Evolutionary conservation across 2,888 invertebrate genomes (phyloP).

Genomic region (Parnassius smintheus): DNA sequence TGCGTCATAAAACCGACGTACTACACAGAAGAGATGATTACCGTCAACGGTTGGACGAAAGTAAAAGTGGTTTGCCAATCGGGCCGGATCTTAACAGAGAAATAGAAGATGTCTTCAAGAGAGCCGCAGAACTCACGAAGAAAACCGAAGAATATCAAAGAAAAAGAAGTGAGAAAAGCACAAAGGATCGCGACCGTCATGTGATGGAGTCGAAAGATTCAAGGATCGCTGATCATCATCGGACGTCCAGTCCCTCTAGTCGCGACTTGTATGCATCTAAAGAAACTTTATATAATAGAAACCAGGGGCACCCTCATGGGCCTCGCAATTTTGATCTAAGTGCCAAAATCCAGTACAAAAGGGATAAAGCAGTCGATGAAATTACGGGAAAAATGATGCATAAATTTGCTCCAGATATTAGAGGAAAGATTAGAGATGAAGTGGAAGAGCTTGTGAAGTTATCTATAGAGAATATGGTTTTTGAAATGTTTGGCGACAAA

Average conservation of each 20-base stretch:
- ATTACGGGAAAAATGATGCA: constrained; percentile 51
- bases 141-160: constrained; percentile 54
- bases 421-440: constrained; percentile 42
- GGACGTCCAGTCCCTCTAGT: constrained; percentile 10
- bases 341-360: constrained; percentile 43
- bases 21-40: constrained; percentile 28
- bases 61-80: constrained; percentile 28
- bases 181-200: constrained; percentile 35
- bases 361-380: constrained; percentile 58
- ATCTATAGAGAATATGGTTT: constrained; percentile 43
- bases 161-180: constrained; percentile 37
- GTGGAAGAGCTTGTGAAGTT: constrained; percentile 49
- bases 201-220: constrained; percentile 32
- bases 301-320: not conserved
- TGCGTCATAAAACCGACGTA: constrained; percentile 18
- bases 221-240: constrained; percentile 17
- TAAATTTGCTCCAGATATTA: constrained; percentile 44
- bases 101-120: constrained; percentile 61
- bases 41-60: constrained; percentile 36
- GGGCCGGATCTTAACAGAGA: constrained; percentile 50
- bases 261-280: constrained; percentile 15
- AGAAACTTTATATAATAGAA: constrained; percentile 7
- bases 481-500: constrained; percentile 55
- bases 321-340: constrained; percentile 4
- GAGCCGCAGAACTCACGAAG: constrained; percentile 59